These are phyloP conservation scores for Salpingus planirostris DNA, from an alignment of 2,888 invertebrate genomes.

Conservation along the genomic window DNA sequence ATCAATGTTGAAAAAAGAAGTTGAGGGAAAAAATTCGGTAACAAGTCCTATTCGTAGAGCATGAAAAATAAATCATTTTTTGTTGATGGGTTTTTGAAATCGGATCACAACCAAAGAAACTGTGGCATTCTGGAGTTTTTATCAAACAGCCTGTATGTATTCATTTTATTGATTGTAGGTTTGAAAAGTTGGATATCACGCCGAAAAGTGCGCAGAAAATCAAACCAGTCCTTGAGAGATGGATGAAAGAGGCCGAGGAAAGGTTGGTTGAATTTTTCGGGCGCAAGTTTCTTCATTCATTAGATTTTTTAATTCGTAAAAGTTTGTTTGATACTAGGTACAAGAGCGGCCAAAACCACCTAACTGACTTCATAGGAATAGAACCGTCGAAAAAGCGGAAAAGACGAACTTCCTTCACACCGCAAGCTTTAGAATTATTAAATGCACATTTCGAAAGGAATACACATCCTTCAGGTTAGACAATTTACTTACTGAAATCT, in stretches of 20 bases:
- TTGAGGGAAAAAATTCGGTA: too few species aligned
- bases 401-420: slow-evolving; percentile 93
- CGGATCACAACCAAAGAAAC: too few species aligned
- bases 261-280: slow-evolving; percentile 51
- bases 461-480: slow-evolving; percentile 93
- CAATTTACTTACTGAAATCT: not conserved
- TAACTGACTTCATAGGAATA: slow-evolving; percentile 92
- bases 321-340: slow-evolving; percentile 58
- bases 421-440: slow-evolving; percentile 87
- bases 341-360: slow-evolving; percentile 85
- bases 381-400: slow-evolving; percentile 96
- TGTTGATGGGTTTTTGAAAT: too few species aligned
- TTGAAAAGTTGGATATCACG: slow-evolving; percentile 98
- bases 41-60: too few species aligned
- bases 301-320: slow-evolving; percentile 18
- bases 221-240: slow-evolving; percentile 94
- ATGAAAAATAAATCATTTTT: too few species aligned
- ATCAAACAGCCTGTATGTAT: too few species aligned
- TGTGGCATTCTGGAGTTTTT: not conserved
- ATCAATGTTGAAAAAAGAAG: too few species aligned
- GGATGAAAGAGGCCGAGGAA: slow-evolving; percentile 99
- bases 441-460: slow-evolving; percentile 95
- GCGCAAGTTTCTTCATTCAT: not conserved
- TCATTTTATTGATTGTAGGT: too few species aligned
- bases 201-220: slow-evolving; percentile 99